A percentile compares a stretch with the other conserved stretches of the same genome.
Conservation (phyloP, 1,140 invertebrate genomes). For the Asobara japonica region DNA sequence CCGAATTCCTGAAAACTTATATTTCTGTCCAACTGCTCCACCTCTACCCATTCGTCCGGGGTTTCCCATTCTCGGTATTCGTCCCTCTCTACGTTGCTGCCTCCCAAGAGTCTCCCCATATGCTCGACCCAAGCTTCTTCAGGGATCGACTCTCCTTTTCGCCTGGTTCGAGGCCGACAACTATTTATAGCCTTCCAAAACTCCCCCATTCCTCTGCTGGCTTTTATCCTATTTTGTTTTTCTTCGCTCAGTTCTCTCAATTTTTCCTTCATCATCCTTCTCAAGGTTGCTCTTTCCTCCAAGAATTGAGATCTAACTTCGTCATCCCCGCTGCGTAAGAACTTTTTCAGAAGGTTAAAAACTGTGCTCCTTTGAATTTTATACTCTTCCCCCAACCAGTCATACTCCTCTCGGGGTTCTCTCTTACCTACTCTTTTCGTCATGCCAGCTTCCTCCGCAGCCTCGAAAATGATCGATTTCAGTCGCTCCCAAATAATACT, state of each 20-base stretch:
- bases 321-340: not conserved
- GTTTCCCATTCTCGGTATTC: too few species aligned
- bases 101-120: not conserved
- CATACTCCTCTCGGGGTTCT: not conserved
- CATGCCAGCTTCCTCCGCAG: not conserved
- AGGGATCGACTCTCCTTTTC: not conserved
- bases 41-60: too few species aligned
- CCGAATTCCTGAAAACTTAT: too few species aligned
- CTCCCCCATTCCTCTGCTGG: not conserved
- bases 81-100: too few species aligned
- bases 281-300: not conserved
- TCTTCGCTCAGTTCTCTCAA: not conserved
- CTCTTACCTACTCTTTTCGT: not conserved
- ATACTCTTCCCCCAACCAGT: not conserved
- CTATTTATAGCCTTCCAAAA: not conserved
- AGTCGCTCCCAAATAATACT: not conserved
- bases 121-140: not conserved
- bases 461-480: not conserved
- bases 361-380: not conserved
- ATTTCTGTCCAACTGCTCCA: too few species aligned
- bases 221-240: not conserved
- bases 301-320: not conserved
- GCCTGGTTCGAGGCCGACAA: not conserved
- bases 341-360: not conserved
- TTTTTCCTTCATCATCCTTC: not conserved